phyloP scores from a whole-genome alignment of 2,113 vertebrate species.

The Mirza zaza region DNA sequence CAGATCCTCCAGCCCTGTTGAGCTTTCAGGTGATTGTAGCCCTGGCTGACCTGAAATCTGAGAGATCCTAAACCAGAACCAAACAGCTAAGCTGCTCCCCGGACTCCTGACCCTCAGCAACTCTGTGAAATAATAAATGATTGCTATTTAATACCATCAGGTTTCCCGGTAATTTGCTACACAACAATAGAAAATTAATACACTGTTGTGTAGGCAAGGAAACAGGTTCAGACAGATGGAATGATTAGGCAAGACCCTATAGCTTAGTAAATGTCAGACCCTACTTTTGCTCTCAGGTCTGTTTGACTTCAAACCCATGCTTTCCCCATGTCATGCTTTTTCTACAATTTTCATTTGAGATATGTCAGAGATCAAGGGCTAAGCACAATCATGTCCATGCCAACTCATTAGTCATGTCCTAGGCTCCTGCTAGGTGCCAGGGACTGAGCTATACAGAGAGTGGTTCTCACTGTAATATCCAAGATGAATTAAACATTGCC shows the following conservation, averaged over 20 bases:
- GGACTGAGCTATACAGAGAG: not conserved
- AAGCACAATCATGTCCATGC: not conserved
- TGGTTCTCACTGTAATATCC: not conserved
- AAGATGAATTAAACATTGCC: not conserved
- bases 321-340: not conserved
- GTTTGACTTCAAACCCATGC: slow-evolving; percentile 32
- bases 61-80: not conserved
- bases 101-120: not conserved
- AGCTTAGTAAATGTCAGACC: not conserved
- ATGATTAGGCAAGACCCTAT: not conserved
- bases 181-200: not conserved
- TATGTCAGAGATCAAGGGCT: not conserved
- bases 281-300: not conserved
- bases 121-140: not conserved
- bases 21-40: not conserved
- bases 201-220: not conserved
- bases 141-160: not conserved
- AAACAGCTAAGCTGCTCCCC: not conserved
- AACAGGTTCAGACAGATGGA: not conserved
- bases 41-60: too few relatives aligned
- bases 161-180: not conserved
- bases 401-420: not conserved
- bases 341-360: not conserved
- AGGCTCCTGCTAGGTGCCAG: not conserved
- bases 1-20: not conserved